Percentiles rank a stretch among this genome's conserved stretches.
Conservation (phyloP, 2,888 invertebrate species). For the Caenorhabditis macrosperma region DNA sequence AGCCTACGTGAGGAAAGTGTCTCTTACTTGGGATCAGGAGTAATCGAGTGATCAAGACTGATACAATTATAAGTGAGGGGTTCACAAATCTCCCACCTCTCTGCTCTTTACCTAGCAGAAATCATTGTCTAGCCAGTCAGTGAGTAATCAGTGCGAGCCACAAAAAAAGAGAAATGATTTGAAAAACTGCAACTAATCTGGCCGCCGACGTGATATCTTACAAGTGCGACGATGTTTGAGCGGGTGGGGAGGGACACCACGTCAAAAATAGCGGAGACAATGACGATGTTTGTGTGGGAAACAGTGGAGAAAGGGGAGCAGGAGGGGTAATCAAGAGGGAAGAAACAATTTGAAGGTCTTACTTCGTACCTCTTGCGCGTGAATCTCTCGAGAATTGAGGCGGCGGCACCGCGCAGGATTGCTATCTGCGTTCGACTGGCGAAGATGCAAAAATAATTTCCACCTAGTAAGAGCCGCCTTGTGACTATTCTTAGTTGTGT, state of each 20-base stretch:
- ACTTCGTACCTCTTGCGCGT: constrained; percentile 17
- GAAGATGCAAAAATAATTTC: constrained; percentile 47
- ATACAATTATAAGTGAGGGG: not conserved
- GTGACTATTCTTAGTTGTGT: constrained; percentile 21
- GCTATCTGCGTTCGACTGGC: constrained; percentile 28
- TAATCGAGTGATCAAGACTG: not conserved
- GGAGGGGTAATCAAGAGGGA: constrained; percentile 24
- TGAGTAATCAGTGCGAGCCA: constrained; percentile 8
- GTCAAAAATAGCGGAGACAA: constrained; percentile 6
- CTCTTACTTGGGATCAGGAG: not conserved
- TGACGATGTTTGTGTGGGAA: constrained; percentile 41
- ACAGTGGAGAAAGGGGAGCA: not conserved
- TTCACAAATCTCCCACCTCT: not conserved
- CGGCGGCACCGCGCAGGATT: constrained; percentile 24
- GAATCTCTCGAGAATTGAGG: constrained; percentile 47
- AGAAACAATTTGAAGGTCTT: constrained; percentile 57
- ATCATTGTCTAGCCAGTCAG: constrained; percentile 12
- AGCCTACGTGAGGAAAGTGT: not conserved
- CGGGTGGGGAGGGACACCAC: not conserved
- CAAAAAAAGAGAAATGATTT: not conserved
- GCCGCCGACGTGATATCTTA: constrained; percentile 26
- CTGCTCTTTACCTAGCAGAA: too few species aligned
- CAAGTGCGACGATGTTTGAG: constrained; percentile 31
- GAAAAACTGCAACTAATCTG: not conserved
- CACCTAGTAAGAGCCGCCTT: constrained; percentile 37